Conservation (phyloP, 2,113 vertebrate genomes). For the Alosa alosa region DNA sequence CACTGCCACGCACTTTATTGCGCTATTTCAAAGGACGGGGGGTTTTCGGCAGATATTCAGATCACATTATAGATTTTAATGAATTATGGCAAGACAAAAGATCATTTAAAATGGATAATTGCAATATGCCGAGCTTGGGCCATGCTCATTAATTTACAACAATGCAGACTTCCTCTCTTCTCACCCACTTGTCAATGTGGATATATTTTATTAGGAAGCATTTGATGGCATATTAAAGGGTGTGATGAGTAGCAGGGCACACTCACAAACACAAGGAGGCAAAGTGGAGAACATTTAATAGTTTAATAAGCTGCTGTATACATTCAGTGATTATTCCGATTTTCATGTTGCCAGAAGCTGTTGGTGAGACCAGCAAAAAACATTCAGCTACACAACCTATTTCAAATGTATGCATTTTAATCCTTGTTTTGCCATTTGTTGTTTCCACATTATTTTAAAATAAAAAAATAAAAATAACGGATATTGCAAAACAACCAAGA, state of each 20-base stretch:
- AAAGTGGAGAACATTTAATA: constrained; percentile 77
- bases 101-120: constrained; percentile 44
- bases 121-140: constrained; percentile 40
- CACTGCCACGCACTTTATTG: constrained; percentile 40
- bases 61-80: constrained; percentile 49
- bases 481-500: constrained; percentile 71
- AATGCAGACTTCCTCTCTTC: constrained; percentile 32
- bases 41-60: constrained; percentile 35
- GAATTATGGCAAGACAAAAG: constrained; percentile 40
- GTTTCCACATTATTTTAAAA: constrained; percentile 59
- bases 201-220: constrained; percentile 43
- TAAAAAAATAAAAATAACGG: constrained; percentile 44
- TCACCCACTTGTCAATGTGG: constrained; percentile 15
- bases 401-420: constrained; percentile 69
- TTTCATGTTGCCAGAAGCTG: constrained; percentile 79
- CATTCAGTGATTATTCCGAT: constrained; percentile 83
- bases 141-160: constrained; percentile 50
- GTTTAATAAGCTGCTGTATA: constrained; percentile 84
- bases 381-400: constrained; percentile 78
- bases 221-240: constrained; percentile 40
- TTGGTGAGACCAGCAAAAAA: constrained; percentile 79
- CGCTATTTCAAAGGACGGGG: constrained; percentile 41
- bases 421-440: constrained; percentile 66
- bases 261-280: constrained; percentile 66
- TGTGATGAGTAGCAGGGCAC: constrained; percentile 31